Percentiles rank a stretch among this genome's conserved stretches.
phyloP scores from a whole-genome alignment of 1,140 invertebrate species.

The Lasioglossum albipes region DNA sequence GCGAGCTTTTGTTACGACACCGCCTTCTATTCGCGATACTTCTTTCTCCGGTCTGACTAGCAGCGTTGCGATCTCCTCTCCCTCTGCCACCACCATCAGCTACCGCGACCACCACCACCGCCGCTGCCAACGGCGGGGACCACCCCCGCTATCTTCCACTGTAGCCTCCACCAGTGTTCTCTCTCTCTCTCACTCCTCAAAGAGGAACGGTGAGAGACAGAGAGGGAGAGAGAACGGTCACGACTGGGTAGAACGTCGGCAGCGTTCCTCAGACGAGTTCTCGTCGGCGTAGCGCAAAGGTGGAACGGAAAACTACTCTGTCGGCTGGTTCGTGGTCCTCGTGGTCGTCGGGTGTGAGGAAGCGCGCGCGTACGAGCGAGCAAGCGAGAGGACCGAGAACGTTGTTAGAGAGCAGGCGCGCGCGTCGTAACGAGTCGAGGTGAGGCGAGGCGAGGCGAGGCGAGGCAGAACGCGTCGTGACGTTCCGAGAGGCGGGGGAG shows the following conservation, averaged over 20 bases:
- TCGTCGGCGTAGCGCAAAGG: slow-evolving; percentile 60
- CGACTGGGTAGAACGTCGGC: slow-evolving; percentile 24
- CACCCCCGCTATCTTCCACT: slow-evolving; percentile 10
- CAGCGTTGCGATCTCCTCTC: slow-evolving; percentile 18
- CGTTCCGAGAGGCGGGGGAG: background rate
- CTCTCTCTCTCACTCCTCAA: background rate
- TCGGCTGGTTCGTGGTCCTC: slow-evolving; percentile 46
- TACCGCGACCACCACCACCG: background rate
- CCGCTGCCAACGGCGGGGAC: slow-evolving; percentile 28
- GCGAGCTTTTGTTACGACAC: slow-evolving; percentile 39
- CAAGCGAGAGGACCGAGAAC: slow-evolving; percentile 34
- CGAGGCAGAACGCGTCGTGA: background rate
- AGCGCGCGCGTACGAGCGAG: slow-evolving; percentile 42
- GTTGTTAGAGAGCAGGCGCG: slow-evolving; percentile 41
- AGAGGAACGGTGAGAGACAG: slow-evolving; percentile 8
- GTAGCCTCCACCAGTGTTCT: slow-evolving; percentile 13
- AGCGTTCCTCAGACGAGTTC: slow-evolving; percentile 56
- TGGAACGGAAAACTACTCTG: slow-evolving; percentile 54
- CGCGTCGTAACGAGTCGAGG: slow-evolving; percentile 2
- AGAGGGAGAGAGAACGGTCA: slow-evolving; percentile 19
- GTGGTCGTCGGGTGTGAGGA: slow-evolving; percentile 50
- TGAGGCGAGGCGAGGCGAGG: background rate
- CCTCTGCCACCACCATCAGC: slow-evolving; percentile 19
- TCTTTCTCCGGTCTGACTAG: slow-evolving; percentile 36
- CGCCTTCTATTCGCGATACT: slow-evolving; percentile 42